phyloP scores from a whole-genome alignment of 2,113 vertebrate genomes.

The Urocynchramus pylzowi region DNA sequence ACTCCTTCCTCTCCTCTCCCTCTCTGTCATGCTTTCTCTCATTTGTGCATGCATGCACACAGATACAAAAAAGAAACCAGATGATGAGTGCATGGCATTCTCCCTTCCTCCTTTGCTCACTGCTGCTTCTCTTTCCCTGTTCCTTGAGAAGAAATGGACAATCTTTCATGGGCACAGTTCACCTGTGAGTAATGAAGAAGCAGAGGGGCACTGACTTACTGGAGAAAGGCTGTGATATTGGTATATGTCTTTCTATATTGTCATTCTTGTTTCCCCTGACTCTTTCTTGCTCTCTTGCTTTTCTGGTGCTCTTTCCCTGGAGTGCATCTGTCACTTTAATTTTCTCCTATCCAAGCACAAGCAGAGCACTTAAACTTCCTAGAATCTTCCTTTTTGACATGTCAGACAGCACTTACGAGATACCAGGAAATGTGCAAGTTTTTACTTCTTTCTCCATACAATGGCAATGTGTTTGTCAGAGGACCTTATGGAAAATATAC shows the following conservation, averaged over 20 bases:
- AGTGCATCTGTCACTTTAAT: conserved; percentile 31
- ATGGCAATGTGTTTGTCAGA: neutral
- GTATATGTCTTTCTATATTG: neutral
- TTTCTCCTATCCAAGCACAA: conserved; percentile 15
- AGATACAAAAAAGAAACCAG: neutral
- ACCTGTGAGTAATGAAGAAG: neutral
- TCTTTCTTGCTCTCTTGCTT: conserved; percentile 7
- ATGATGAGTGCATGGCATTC: neutral
- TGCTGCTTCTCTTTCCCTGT: neutral
- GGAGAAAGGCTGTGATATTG: neutral
- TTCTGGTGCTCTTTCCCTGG: conserved; percentile 30
- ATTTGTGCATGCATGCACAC: neutral
- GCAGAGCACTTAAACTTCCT: conserved; percentile 29
- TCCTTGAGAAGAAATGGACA: neutral
- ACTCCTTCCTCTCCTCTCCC: neutral
- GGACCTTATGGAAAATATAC: neutral
- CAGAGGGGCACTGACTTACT: neutral
- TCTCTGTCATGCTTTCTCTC: neutral
- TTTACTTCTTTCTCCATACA: neutral
- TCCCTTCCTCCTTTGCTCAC: neutral
- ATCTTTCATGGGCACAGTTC: neutral
- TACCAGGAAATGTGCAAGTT: neutral
- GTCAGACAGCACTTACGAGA: neutral
- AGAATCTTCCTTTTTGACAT: conserved; percentile 35
- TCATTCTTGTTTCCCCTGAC: conserved; percentile 5